Conservation (phyloP, 2,797 vertebrate species). For the Yasuhikotakia modesta region DNA sequence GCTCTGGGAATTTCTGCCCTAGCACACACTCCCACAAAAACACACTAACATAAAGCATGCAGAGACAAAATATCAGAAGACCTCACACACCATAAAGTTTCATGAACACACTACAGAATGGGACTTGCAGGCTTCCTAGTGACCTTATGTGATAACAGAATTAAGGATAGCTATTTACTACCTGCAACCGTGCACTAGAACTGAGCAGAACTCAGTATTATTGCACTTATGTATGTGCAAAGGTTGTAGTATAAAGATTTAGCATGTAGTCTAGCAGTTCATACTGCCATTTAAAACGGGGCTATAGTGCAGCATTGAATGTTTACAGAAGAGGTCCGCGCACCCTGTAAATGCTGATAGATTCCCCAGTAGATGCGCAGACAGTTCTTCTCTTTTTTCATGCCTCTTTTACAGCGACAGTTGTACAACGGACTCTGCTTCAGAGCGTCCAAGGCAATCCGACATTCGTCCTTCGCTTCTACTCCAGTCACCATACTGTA, state of each 20-base stretch:
- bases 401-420: conserved; percentile 94
- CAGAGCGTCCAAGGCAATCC: conserved; percentile 91
- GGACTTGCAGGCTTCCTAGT: background rate
- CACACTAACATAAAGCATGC: conserved; percentile 16
- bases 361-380: conserved; percentile 98
- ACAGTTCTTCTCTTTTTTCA: conserved; percentile 99
- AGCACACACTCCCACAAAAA: background rate
- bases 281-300: too few relatives aligned
- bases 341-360: conserved; percentile 97
- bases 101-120: conserved; percentile 28
- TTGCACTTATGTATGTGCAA: background rate
- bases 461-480: conserved; percentile 95
- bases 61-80: conserved; percentile 13
- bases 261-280: too few relatives aligned
- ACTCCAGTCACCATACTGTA: conserved; percentile 88
- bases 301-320: background rate
- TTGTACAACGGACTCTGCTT: conserved; percentile 94
- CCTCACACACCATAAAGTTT: conserved; percentile 50
- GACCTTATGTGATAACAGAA: too few relatives aligned
- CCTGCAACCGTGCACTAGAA: background rate
- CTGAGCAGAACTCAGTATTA: background rate
- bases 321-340: conserved; percentile 52
- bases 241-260: background rate
- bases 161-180: too few relatives aligned
- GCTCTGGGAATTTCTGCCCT: conserved; percentile 47